Percentiles rank a stretch among this genome's conserved stretches.
Conservation (phyloP, 2,888 invertebrate species). For the Cepaea hortensis region DNA sequence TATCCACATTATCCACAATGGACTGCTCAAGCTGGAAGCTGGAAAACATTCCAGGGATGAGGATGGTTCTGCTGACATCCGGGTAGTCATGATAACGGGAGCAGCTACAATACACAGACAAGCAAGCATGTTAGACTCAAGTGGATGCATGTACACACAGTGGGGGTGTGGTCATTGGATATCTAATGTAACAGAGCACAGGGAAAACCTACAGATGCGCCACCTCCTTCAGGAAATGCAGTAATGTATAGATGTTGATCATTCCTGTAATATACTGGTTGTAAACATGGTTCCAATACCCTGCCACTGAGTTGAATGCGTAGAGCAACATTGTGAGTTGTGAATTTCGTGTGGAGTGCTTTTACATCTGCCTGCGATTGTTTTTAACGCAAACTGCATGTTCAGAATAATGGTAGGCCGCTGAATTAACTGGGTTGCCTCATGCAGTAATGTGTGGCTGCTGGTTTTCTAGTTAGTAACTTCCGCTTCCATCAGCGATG, state of each 20-base stretch:
- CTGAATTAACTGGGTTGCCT: too few species aligned
- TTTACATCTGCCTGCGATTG: too few species aligned
- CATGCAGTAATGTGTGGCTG: too few species aligned
- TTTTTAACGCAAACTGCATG: too few species aligned
- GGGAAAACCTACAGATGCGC: not conserved
- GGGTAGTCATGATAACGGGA: slow-evolving; percentile 85
- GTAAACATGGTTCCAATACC: too few species aligned
- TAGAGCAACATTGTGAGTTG: too few species aligned
- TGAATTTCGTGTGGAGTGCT: too few species aligned
- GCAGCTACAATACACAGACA: slow-evolving; percentile 78
- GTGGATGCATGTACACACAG: not conserved
- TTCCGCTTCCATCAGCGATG: too few species aligned
- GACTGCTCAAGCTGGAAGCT: slow-evolving; percentile 88
- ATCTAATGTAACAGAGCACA: not conserved
- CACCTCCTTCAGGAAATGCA: not conserved
- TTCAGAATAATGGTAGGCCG: too few species aligned
- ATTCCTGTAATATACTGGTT: too few species aligned
- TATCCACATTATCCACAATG: slow-evolving; percentile 86
- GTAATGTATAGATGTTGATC: not conserved
- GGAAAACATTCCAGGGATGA: slow-evolving; percentile 88
- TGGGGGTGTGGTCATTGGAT: not conserved
- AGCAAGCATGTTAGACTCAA: not conserved
- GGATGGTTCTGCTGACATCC: slow-evolving; percentile 84
- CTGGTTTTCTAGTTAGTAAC: too few species aligned
- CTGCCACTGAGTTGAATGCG: too few species aligned